A percentile compares a stretch with the other conserved stretches of the same genome.
These are phyloP conservation scores for Brachionus paranguensis DNA, from an alignment of 1,140 invertebrate species.

Conservation along the genomic window DNA sequence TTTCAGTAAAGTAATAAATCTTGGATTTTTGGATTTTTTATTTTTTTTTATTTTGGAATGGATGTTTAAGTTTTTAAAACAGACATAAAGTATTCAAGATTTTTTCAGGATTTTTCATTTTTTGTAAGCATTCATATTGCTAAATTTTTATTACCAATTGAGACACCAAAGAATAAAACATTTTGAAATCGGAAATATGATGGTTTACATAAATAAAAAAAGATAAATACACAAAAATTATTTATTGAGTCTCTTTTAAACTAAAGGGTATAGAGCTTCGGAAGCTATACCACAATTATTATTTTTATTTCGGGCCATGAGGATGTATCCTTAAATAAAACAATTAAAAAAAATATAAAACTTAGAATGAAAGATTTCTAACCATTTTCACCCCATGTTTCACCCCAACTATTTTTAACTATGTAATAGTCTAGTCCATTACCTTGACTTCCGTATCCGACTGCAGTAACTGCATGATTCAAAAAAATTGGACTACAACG, in stretches of 20 bases:
- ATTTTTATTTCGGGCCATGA: constrained; percentile 75
- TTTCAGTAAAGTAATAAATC: no score
- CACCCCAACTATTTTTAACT: constrained; percentile 42
- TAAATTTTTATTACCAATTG: no score
- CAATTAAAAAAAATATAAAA: constrained; percentile 65
- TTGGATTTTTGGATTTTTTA: no score
- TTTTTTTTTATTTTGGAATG: no score
- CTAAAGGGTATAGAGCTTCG: constrained; percentile 60
- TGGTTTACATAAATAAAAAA: background rate
- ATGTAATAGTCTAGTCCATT: constrained; percentile 42
- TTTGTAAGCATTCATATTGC: no score
- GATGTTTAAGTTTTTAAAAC: no score
- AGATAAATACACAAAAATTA: background rate
- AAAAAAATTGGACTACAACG: constrained; percentile 42
- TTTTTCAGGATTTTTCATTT: no score
- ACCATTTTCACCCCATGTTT: constrained; percentile 25
- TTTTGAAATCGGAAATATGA: no score
- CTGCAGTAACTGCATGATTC: constrained; percentile 41
- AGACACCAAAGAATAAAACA: no score
- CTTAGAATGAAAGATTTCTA: background rate
- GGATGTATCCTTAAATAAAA: constrained; percentile 64
- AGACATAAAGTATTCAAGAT: no score
- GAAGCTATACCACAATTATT: constrained; percentile 85
- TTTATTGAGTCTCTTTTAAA: constrained; percentile 39
- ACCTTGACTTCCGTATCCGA: constrained; percentile 20